These are phyloP conservation scores for Petrocephalus schoutedeni DNA, from an alignment of 2,797 vertebrate genomes.

Conservation along the genomic window DNA sequence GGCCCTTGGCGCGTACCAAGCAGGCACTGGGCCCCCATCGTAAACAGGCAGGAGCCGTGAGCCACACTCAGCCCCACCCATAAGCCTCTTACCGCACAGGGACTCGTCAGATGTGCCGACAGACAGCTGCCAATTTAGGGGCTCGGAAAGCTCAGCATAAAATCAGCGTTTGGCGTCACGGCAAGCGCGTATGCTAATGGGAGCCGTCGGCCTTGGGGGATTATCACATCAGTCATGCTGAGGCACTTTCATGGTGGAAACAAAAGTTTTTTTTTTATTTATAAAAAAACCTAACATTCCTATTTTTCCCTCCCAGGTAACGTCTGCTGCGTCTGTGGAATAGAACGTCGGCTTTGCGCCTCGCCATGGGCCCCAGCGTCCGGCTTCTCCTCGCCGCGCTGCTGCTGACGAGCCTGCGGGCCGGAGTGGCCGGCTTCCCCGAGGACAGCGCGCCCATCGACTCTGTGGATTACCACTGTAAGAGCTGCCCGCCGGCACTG, in stretches of 20 bases:
- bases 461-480: constrained; percentile 88
- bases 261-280: not conserved
- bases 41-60: not conserved
- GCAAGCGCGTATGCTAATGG: not conserved
- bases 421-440: constrained; percentile 83
- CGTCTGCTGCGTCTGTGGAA: constrained; percentile 56
- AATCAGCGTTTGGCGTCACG: not conserved
- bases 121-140: not conserved
- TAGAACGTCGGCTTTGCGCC: constrained; percentile 57
- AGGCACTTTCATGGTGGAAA: not conserved
- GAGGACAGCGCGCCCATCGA: constrained; percentile 84
- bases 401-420: constrained; percentile 60
- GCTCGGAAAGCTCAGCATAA: not conserved
- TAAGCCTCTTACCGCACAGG: too few species aligned
- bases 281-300: constrained; percentile 18
- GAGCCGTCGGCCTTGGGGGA: not conserved
- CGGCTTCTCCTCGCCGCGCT: constrained; percentile 66
- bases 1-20: not conserved
- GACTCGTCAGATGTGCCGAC: not conserved
- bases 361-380: constrained; percentile 76
- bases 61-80: not conserved
- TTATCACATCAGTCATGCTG: not conserved
- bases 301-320: constrained; percentile 72
- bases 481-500: constrained; percentile 49
- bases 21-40: not conserved